Conservation (phyloP, 92 coral and sea anemone species). For the Zoanthus sociatus region DNA sequence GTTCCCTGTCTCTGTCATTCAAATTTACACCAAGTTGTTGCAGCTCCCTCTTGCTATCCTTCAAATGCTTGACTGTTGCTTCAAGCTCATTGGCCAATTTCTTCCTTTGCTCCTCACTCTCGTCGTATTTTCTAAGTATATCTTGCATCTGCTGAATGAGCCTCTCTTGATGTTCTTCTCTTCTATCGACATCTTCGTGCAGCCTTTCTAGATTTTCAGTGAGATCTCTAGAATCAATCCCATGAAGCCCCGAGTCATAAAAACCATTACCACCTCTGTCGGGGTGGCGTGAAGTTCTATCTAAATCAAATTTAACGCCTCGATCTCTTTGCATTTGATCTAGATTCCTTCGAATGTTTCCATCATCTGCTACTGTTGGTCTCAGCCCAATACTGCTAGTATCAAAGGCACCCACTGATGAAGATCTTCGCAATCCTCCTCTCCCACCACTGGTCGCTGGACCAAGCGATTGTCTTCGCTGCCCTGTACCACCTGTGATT, state of each 20-base stretch:
- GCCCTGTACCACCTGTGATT: slow-evolving; percentile 68
- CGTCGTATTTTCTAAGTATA: slow-evolving; percentile 78
- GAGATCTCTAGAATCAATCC: slow-evolving; percentile 50
- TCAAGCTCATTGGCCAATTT: slow-evolving; percentile 72
- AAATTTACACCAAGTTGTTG: slow-evolving; percentile 75
- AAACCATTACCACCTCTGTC: slow-evolving; percentile 19
- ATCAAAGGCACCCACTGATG: slow-evolving; percentile 71
- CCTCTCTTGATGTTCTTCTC: slow-evolving; percentile 87
- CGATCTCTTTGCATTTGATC: slow-evolving; percentile 78
- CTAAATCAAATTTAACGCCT: slow-evolving; percentile 28
- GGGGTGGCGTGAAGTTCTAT: slow-evolving; percentile 7
- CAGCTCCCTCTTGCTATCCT: slow-evolving; percentile 75
- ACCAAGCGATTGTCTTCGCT: slow-evolving; percentile 80
- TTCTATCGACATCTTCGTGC: slow-evolving; percentile 83
- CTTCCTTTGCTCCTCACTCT: slow-evolving; percentile 79
- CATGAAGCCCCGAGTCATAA: slow-evolving; percentile 55
- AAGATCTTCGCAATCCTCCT: slow-evolving; percentile 64
- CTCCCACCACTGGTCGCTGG: slow-evolving; percentile 56
- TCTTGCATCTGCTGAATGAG: slow-evolving; percentile 78
- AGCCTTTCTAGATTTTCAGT: slow-evolving; percentile 69
- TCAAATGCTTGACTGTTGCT: slow-evolving; percentile 74
- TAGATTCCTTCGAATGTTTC: slow-evolving; percentile 76
- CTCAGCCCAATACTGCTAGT: slow-evolving; percentile 65
- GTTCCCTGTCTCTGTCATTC: slow-evolving; percentile 77
- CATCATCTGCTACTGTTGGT: slow-evolving; percentile 46